A percentile compares a stretch with the other conserved stretches of the same genome.
These are phyloP conservation scores for Alauda arvensis DNA, from an alignment of 2,797 vertebrate species.

Conservation along the genomic window DNA sequence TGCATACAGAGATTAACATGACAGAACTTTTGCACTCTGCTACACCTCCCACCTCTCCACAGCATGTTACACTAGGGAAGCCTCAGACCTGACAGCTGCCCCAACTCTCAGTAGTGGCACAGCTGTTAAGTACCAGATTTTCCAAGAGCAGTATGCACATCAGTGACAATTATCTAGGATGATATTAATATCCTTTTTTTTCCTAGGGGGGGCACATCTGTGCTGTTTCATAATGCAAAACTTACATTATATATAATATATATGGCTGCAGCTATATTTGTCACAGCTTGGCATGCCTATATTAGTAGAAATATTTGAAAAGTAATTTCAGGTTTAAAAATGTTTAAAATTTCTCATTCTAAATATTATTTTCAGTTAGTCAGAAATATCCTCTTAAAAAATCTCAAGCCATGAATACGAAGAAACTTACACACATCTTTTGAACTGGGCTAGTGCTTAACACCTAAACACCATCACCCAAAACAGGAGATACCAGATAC, in stretches of 20 bases:
- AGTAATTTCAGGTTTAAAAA: not conserved
- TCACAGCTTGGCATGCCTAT: not conserved
- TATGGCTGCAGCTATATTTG: not conserved
- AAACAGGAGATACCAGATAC: not conserved
- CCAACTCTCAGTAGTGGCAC: not conserved
- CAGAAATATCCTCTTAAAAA: not conserved
- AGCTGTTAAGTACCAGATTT: not conserved
- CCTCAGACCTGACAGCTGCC: not conserved
- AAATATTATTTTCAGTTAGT: not conserved
- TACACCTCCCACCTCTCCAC: not conserved
- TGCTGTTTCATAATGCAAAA: not conserved
- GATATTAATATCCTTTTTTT: not conserved
- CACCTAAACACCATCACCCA: fast-evolving
- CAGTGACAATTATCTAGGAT: not conserved
- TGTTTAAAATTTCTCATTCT: not conserved
- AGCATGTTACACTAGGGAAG: not conserved
- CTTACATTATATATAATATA: not conserved
- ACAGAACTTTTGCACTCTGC: not conserved
- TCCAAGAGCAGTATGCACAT: not conserved
- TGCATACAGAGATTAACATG: not conserved
- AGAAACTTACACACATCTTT: not conserved
- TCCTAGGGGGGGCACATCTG: not conserved
- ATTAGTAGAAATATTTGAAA: not conserved
- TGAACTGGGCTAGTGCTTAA: not conserved
- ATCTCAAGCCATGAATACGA: not conserved